A percentile compares a stretch with the other conserved stretches of the same genome.
phyloP scores from a whole-genome alignment of 2,113 vertebrate species.

The Urocitellus parryii region DNA sequence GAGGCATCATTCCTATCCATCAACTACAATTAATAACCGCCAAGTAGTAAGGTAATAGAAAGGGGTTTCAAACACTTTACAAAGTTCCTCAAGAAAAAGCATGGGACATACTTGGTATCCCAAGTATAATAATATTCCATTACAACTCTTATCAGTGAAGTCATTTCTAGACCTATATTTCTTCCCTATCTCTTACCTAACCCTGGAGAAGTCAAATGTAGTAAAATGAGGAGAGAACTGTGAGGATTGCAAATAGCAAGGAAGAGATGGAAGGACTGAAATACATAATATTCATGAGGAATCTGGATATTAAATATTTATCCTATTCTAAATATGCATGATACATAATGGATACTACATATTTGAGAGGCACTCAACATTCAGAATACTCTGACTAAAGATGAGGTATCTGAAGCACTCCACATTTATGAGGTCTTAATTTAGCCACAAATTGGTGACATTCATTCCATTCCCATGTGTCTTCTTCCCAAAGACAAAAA shows the following conservation, averaged over 20 bases:
- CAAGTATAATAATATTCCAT: neutral
- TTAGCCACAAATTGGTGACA: neutral
- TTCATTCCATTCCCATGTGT: neutral
- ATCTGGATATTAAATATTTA: conserved; percentile 7
- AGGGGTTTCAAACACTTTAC: neutral
- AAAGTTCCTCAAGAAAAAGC: neutral
- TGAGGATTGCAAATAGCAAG: neutral
- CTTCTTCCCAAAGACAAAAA: neutral
- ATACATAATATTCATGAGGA: neutral
- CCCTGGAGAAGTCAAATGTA: neutral
- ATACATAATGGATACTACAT: neutral
- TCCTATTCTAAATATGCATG: neutral
- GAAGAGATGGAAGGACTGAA: neutral
- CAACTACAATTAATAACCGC: neutral
- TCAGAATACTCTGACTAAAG: conserved; percentile 2
- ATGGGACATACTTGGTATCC: neutral
- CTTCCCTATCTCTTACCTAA: neutral
- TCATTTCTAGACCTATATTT: neutral
- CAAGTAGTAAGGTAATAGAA: neutral
- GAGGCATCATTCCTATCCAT: too few relatives aligned
- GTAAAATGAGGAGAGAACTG: neutral
- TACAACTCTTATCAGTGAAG: neutral
- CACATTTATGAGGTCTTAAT: neutral
- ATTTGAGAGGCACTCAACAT: neutral
- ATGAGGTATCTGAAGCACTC: neutral